Base-by-base conservation (phyloP, 1,140 invertebrate genomes). In the Euglossa dilemma region DNA sequence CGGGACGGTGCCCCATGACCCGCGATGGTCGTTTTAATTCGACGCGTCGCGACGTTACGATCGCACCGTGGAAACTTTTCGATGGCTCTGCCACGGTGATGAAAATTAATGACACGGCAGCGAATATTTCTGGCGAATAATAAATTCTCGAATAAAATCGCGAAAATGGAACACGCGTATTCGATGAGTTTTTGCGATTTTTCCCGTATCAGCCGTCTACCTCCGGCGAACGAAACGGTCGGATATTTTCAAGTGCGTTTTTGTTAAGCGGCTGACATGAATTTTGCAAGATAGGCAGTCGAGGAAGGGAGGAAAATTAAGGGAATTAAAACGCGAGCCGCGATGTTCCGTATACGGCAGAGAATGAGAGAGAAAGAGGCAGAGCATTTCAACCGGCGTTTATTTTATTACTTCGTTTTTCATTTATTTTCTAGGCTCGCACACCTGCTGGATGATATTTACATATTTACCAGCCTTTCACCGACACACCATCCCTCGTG, bases 381-480 rank as follows among this genome's bases (percentile, higher is more conserved):
- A n/a, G n/a, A n/a, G 56, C 45, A 64, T 54, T 45, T 77, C 47
- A 36, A 45, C 20, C 50, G 20, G 47, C 9, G 50, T 54, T 67
- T 45, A 45, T 45, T 77, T 54, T 43, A 43, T 77, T 45, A 56
- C 23, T 20, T 67, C 50, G 12, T 67, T 54, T 77, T 54, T 77
- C 25, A 77, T 77, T 77, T 77, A 77, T 54, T 52, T 66, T 23
- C 20, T 36, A 43, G 28, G 6, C 36, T 5, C 28, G 18, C 45
- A 9, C 28, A 9, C 14, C 47, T 52, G 61, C n/a, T 43, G 16
- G 18, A 43, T 43, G 50, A 3, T 67, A 67, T 77, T 77, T 67
- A 36, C 75, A 56, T 67, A 77, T 67, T 36, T 67, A 28, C 61
- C 63, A 56, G 63, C 28, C 14, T 77, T 77, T 77, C 23, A 56